phyloP scores from a whole-genome alignment of 2,888 invertebrate species.

The Nasonovia ribisnigri region DNA sequence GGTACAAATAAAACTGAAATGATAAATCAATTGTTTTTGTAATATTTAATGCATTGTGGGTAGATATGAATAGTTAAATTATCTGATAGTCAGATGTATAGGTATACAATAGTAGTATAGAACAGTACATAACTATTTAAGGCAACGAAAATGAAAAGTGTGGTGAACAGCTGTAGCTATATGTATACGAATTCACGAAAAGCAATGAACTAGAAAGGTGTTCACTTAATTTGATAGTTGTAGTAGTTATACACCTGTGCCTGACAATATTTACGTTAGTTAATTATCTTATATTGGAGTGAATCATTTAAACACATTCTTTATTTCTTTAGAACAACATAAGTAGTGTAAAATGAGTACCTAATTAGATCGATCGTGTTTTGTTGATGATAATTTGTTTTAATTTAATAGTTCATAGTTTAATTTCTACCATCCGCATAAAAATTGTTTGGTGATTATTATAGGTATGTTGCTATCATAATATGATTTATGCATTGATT shows the following conservation, averaged over 20 bases:
- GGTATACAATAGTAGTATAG: neutral
- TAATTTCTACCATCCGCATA: neutral
- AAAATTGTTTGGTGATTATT: neutral
- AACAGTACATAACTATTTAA: neutral
- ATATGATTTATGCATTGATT: neutral
- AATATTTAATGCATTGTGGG: neutral
- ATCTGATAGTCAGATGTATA: neutral
- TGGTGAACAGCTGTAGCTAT: neutral
- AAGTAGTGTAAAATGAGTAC: neutral
- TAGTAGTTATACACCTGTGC: slow-evolving; percentile 10
- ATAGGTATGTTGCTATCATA: neutral
- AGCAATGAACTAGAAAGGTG: neutral
- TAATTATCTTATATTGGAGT: neutral
- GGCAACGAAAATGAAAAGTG: neutral
- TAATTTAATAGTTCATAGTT: neutral
- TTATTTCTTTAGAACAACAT: neutral
- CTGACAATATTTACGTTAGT: neutral
- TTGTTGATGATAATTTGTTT: slow-evolving; percentile 9
- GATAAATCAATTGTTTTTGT: neutral
- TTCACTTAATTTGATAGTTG: neutral
- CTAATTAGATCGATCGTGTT: neutral
- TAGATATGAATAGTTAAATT: neutral
- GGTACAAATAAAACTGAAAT: neutral
- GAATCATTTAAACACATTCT: neutral
- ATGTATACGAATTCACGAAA: neutral